Base-by-base conservation (phyloP, 2,888 invertebrate genomes). In the Galerucella nymphaeae region DNA sequence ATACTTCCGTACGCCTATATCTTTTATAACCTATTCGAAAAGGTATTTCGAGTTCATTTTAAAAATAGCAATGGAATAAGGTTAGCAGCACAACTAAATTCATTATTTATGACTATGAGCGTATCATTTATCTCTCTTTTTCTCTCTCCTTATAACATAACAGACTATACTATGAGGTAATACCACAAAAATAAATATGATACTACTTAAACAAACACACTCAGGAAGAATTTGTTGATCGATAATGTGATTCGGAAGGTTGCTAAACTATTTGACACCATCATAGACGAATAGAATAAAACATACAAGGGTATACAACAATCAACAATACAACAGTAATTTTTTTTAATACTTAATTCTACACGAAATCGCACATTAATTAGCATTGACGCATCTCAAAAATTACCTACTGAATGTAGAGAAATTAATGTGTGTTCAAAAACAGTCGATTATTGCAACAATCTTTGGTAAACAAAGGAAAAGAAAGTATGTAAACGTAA, bases 101-200 rank as follows among this genome's bases (percentile, higher is more conserved):
- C 71, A 75, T 71, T 75, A 73, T 71, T 72, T 62, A 72, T 72
- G 23, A 23, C n/a, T n/a, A n/a, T n/a, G 69, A 69, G 66, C 41
- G 14, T 67, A 61, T 73, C 48, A 58, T 63, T 62, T 61, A 45
- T 66, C 59, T 75, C 72, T 71, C 70, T 30, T 68, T 69, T 67
- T 75, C 72, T 72, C 70, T 30, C 71, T 50, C 68, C 71, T 53
- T 75, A 71, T 67, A 74, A 71, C 70, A 74, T 38, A 62, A 38
- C 53, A 16, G 68, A 74, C 70, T 70, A 72, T 67, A 74, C 72
- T 66, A 73, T 81, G 80, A 80, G 79, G 80, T 79, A 81, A 80
- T 78, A 64, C 65, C 58, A 78, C 77, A 67, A 76, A 81, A 80
- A 80, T 80, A 80, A 78, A 73, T 70, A 77, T 81, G 81, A 81